These are phyloP conservation scores for Candoia aspera DNA, from an alignment of 2,113 vertebrate genomes.

Conservation along the genomic window DNA sequence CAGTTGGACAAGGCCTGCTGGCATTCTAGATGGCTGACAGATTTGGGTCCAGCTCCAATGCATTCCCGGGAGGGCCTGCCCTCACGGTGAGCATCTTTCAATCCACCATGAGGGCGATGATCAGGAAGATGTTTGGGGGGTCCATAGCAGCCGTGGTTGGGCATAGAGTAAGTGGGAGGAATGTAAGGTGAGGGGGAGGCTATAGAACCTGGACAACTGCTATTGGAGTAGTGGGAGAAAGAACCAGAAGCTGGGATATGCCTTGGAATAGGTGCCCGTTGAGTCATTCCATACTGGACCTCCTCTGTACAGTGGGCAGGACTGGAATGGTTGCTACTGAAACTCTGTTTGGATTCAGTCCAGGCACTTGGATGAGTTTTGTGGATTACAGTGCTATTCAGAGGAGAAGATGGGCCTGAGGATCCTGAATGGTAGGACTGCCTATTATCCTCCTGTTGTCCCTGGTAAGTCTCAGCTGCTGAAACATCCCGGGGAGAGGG, in stretches of 20 bases:
- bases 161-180: constrained; percentile 50
- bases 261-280: constrained; percentile 69
- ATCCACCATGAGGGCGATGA: constrained; percentile 60
- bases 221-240: constrained; percentile 68
- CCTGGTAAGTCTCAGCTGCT: constrained; percentile 54
- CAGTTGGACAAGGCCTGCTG: constrained; percentile 91
- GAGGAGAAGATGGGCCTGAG: constrained; percentile 62
- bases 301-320: constrained; percentile 78
- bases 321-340: constrained; percentile 75
- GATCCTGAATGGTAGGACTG: constrained; percentile 71
- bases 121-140: constrained; percentile 69
- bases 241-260: constrained; percentile 78
- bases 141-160: constrained; percentile 75
- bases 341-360: constrained; percentile 58
- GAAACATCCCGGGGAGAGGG: constrained; percentile 57
- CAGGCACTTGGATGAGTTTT: constrained; percentile 62
- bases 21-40: constrained; percentile 74
- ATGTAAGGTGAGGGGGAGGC: constrained; percentile 45
- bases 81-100: constrained; percentile 54
- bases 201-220: constrained; percentile 63
- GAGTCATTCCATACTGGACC: constrained; percentile 78
- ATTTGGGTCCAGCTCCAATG: constrained; percentile 57
- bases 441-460: constrained; percentile 72
- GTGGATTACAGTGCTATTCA: constrained; percentile 70
- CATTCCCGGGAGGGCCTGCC: constrained; percentile 66